These are phyloP conservation scores for Psophia crepitans DNA, from an alignment of 2,113 vertebrate genomes.

Conservation along the genomic window DNA sequence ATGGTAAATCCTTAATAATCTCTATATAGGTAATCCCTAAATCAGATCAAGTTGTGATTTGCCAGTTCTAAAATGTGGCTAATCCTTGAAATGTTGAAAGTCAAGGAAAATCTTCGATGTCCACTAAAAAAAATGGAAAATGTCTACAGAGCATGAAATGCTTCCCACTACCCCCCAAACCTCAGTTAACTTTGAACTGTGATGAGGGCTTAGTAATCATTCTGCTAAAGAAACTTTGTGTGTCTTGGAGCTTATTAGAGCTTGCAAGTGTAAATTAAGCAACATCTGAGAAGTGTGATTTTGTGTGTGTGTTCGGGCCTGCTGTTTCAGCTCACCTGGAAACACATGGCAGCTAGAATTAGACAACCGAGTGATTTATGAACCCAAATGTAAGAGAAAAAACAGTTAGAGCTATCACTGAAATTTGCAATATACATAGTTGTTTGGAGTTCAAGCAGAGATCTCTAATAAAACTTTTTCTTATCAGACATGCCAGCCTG, in stretches of 20 bases:
- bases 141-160: background rate
- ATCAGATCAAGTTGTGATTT: background rate
- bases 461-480: background rate
- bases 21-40: background rate
- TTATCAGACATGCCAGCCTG: background rate
- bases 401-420: background rate
- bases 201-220: background rate
- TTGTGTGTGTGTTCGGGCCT: background rate
- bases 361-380: background rate
- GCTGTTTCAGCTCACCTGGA: background rate
- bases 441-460: background rate
- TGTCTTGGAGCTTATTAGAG: background rate
- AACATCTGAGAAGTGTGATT: background rate
- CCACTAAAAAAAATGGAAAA: background rate
- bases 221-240: background rate
- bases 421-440: background rate
- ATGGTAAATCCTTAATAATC: background rate
- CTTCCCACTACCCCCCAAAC: rapidly evolving
- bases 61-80: background rate
- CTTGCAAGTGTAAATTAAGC: background rate
- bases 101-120: background rate
- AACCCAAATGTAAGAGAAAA: background rate
- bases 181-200: background rate
- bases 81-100: background rate
- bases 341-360: background rate